Conservation (phyloP, 2,888 invertebrate species). For the Archips xylosteana region DNA sequence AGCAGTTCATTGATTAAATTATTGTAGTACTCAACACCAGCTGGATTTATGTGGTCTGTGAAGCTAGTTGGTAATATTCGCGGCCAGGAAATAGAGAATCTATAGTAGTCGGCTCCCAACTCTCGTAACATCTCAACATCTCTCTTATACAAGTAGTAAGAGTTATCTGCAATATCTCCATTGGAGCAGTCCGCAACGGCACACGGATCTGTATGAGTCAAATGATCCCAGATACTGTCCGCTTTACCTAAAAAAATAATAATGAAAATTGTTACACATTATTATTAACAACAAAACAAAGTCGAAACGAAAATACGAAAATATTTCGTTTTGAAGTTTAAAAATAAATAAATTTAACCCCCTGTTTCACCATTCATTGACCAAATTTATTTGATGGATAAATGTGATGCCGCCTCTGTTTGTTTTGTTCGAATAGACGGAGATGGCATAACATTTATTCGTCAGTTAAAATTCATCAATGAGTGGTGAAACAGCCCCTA, state of each 20-base stretch:
- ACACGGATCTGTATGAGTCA: conserved; percentile 79
- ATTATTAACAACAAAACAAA: no score
- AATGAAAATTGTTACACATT: conserved; percentile 44
- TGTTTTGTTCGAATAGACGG: no score
- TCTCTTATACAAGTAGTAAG: conserved; percentile 25
- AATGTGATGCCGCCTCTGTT: no score
- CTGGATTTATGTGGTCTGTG: conserved; percentile 81
- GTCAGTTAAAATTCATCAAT: no score
- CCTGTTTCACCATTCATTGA: no score
- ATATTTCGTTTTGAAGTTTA: no score
- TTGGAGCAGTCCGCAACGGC: conserved; percentile 84
- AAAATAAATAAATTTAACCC: no score
- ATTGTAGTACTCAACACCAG: conserved; percentile 88
- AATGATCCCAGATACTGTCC: conserved; percentile 87
- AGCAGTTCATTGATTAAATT: conserved; percentile 86
- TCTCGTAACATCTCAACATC: conserved; percentile 42
- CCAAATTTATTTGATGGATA: no score
- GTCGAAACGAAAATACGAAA: no score
- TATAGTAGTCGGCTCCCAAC: conserved; percentile 66
- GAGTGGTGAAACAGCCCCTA: no score
- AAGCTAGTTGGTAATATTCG: conserved; percentile 87
- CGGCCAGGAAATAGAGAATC: conserved; percentile 88
- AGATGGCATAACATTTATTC: no score
- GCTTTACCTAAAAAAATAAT: conserved; percentile 83
- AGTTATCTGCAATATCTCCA: conserved; percentile 57